Evolutionary conservation across 2,113 vertebrate species (phyloP), one percentile per base, ranked within the genome.

Genomic region (Syngnathus floridae): DNA sequence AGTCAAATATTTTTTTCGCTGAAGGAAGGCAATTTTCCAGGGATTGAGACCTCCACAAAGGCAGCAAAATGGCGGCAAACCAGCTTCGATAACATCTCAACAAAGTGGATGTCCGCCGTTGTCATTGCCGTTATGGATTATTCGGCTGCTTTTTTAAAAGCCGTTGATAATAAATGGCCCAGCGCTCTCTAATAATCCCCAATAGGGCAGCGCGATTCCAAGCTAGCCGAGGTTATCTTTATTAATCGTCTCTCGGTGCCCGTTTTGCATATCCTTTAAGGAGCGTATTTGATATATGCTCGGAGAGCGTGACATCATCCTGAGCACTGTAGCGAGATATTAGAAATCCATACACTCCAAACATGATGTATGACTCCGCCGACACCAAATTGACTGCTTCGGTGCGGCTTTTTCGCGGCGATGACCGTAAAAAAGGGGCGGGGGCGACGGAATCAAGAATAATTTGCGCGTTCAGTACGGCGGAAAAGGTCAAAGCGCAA

Each of bases 271-370:
- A 73, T 84, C 75, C 71, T 70, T 43, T 55, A 1, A 76, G 77
- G 74, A 72, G 64, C 70, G 54, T 76, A 74, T 79, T 78, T 81
- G 70, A 82, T 82, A 75, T 80, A 71, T 79, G 79, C 81, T 85
- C 75, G 73, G 79, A 74, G 76, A 76, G 77, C 74, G 79, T 84
- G 80, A 82, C 82, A 82, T 86, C 81, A 82, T 79, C 73, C 65
- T 73, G 82, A 80, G 74, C 74, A 79, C 77, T 84, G 80, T 86
- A 83, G 76, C 82, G 73, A 80, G 77, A 84, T 84, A 88, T 85
- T 83, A 88, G 82, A 88, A 86, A 88, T 86, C 85, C 72, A 89
- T 88, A 86, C 80, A 64, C 75, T 79, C 75, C 68, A 77, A 79
- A 84, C 72, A 73, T 83, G 83, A 87, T 86, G 70, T 82, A 87